Conservation (phyloP, 1,140 invertebrate genomes). For the Orchestia grillus region DNA sequence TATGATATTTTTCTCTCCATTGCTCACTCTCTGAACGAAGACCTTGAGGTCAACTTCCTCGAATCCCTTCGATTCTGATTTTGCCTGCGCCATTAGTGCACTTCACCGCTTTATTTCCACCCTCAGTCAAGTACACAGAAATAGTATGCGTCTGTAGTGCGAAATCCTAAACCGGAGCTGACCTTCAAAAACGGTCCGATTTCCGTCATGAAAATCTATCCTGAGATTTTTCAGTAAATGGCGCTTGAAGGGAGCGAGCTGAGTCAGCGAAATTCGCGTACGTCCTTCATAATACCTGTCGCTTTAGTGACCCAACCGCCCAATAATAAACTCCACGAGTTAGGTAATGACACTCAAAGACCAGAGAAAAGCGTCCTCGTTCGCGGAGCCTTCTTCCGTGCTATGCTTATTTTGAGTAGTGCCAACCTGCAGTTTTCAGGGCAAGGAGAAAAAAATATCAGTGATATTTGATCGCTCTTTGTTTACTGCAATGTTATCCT, state of each 20-base stretch:
- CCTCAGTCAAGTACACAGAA: not conserved
- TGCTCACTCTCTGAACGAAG: not conserved
- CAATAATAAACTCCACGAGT: conserved; percentile 34
- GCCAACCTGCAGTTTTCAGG: not conserved
- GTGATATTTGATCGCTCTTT: not conserved
- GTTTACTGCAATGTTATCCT: not conserved
- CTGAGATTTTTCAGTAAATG: conserved; percentile 25
- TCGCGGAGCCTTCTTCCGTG: not conserved
- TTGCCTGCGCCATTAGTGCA: not conserved
- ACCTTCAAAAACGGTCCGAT: not conserved
- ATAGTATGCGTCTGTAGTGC: not conserved
- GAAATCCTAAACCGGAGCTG: not conserved
- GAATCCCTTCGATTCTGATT: not conserved
- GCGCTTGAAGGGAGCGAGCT: not conserved
- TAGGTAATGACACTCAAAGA: conserved; percentile 40
- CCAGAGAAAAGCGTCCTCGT: not conserved
- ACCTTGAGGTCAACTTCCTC: not conserved
- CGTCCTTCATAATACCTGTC: conserved; percentile 54
- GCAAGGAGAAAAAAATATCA: not conserved
- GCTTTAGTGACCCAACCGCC: conserved; percentile 46
- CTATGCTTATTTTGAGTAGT: not conserved
- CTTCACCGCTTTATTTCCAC: not conserved
- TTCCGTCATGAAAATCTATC: conserved; percentile 2
- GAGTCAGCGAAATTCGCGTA: conserved; percentile 13
- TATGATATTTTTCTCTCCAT: not conserved